phyloP scores from a whole-genome alignment of 2,888 invertebrate genomes.

The Philopedon plagiatum region DNA sequence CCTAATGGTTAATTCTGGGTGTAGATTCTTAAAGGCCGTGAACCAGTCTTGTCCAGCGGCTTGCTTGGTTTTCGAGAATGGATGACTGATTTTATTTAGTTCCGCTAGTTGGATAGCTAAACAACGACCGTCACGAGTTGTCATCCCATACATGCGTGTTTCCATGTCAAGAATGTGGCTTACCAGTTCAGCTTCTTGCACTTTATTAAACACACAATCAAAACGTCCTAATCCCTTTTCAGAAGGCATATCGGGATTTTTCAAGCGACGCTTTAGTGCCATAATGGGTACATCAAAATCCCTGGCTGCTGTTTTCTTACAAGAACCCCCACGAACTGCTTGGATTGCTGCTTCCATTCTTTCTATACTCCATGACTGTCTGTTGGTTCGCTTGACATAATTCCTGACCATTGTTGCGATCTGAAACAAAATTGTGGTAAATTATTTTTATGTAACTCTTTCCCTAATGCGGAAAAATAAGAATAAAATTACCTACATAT shows the following conservation, averaged over 20 bases:
- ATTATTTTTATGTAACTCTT: too few relatives aligned
- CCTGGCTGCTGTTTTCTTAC: too few relatives aligned
- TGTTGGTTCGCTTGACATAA: too few relatives aligned
- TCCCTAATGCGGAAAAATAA: too few relatives aligned
- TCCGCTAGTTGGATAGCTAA: constrained; percentile 30
- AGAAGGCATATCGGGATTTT: background rate
- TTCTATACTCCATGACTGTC: too few relatives aligned
- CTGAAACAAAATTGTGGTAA: too few relatives aligned
- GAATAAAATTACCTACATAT: too few relatives aligned
- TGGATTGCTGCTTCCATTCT: too few relatives aligned
- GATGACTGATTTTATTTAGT: background rate
- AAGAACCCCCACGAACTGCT: too few relatives aligned
- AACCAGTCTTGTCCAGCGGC: constrained; percentile 25
- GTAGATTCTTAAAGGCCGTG: constrained; percentile 11
- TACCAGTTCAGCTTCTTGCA: constrained; percentile 35
- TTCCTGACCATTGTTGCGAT: too few relatives aligned
- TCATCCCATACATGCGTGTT: constrained; percentile 35
- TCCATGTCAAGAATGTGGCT: constrained; percentile 28
- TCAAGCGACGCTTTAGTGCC: background rate
- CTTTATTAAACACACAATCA: constrained; percentile 11
- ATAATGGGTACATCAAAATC: too few relatives aligned
- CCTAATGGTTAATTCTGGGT: constrained; percentile 25
- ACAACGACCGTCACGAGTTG: constrained; percentile 14
- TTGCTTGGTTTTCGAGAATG: background rate
- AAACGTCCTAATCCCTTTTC: background rate